Evolutionary conservation across 2,113 vertebrate genomes (phyloP).

Genomic region (Grus americana): DNA sequence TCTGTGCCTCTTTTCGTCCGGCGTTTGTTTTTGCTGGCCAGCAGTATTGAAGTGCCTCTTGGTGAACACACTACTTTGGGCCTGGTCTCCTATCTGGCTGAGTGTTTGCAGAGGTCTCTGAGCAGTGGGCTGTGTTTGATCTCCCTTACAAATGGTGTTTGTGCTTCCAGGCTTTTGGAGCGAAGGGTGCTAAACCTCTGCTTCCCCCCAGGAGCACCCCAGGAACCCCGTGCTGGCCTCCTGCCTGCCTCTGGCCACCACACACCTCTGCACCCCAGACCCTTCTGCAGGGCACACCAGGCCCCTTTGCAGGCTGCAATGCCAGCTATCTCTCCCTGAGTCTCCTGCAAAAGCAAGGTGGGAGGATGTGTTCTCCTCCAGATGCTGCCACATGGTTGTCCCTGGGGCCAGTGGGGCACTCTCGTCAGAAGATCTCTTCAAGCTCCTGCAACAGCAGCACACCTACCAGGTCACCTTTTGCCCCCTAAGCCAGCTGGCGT

Average conservation of each 20-base stretch:
- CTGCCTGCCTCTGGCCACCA: background rate
- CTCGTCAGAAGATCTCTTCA: background rate
- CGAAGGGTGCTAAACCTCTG: background rate
- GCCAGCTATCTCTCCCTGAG: accelerated
- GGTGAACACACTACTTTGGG: background rate
- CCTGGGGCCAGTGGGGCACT: background rate
- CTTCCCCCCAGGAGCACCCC: background rate
- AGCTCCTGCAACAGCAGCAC: background rate
- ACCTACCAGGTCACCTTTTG: background rate
- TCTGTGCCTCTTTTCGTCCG: background rate
- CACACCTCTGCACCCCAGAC: background rate
- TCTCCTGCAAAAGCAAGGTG: background rate
- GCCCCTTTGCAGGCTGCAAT: background rate
- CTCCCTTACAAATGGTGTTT: background rate
- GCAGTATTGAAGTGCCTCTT: background rate
- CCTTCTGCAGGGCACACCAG: background rate
- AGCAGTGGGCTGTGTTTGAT: background rate
- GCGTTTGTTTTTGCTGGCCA: background rate
- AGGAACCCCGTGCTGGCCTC: background rate
- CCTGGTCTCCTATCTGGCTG: background rate
- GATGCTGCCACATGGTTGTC: background rate
- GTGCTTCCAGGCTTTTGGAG: background rate
- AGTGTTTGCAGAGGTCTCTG: background rate
- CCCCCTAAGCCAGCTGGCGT: background rate
- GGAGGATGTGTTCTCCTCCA: background rate